Conservation (phyloP, 2,113 vertebrate genomes). For the Alethe castanea region DNA sequence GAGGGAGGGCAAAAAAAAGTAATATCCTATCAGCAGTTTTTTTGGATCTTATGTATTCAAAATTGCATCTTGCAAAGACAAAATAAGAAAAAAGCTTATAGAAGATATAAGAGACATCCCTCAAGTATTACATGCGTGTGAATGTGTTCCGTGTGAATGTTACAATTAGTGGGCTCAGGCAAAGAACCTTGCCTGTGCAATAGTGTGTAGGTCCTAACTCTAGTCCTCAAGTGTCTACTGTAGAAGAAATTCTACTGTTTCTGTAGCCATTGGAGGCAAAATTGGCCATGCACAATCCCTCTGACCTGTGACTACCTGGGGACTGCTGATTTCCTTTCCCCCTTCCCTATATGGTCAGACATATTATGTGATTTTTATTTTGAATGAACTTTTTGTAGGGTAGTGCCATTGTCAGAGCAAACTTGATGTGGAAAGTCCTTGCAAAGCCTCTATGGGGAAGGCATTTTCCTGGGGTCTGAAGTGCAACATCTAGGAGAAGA, state of each 20-base stretch:
- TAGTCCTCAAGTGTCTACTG: not conserved
- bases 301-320: not conserved
- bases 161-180: not conserved
- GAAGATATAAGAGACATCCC: not conserved
- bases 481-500: not conserved
- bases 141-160: accelerated
- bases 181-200: not conserved
- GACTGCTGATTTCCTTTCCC: not conserved
- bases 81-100: not conserved
- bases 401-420: not conserved
- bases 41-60: not conserved
- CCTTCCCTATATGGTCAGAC: not conserved
- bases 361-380: not conserved
- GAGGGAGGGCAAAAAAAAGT: not conserved
- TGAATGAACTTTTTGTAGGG: not conserved
- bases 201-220: not conserved
- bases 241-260: not conserved
- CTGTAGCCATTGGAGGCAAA: not conserved
- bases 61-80: not conserved
- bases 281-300: not conserved
- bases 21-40: not conserved
- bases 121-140: accelerated
- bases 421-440: not conserved
- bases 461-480: not conserved
- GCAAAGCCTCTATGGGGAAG: not conserved